phyloP scores from a whole-genome alignment of 2,888 invertebrate species.

The Germaria angustata region DNA sequence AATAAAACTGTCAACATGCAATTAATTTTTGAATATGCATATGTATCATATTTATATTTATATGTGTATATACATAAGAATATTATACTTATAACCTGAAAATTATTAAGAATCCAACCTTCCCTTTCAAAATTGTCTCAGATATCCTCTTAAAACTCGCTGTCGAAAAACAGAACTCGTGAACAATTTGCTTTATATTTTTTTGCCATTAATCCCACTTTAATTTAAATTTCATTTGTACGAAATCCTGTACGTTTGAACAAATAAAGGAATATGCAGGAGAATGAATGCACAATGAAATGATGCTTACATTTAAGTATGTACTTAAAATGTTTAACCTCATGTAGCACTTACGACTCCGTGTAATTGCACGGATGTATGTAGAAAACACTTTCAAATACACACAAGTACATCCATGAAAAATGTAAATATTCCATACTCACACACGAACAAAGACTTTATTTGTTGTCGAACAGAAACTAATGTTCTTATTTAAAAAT shows the following conservation, averaged over 20 bases:
- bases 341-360: constrained; percentile 55
- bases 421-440: not conserved
- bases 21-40: no score
- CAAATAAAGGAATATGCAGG: not conserved
- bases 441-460: not conserved
- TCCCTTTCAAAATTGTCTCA: no score
- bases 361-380: constrained; percentile 27
- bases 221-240: constrained; percentile 13
- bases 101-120: no score
- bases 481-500: constrained; percentile 7
- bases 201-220: no score
- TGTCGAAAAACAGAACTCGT: no score
- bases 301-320: constrained; percentile 49
- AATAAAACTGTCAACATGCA: no score
- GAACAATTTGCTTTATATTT: no score
- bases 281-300: constrained; percentile 11
- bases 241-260: not conserved
- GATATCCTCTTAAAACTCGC: no score
- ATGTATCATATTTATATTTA: no score
- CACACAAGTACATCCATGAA: not conserved
- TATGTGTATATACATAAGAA: no score
- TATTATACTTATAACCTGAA: not conserved
- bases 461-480: not conserved
- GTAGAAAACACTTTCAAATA: constrained; percentile 12
- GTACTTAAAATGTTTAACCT: constrained; percentile 54